Base-by-base conservation (phyloP, 1,140 invertebrate species). In the Nasonia longicornis region DNA sequence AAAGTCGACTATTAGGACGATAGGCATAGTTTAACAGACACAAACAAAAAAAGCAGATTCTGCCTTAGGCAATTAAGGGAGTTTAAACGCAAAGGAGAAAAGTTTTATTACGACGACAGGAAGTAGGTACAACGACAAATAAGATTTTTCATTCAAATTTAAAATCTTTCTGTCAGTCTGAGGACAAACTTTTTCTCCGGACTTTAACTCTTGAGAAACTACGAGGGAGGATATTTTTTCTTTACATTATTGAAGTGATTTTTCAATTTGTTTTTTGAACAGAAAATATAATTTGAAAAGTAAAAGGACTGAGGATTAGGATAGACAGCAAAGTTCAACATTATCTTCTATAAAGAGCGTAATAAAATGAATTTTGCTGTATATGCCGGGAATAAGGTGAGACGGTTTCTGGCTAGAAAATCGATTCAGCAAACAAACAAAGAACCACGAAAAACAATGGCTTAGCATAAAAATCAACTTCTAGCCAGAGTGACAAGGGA, bases 31-130 rank as follows among this genome's bases (percentile, higher is more conserved):
- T 29, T 12, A 66, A 42, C 58, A 77, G 64, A 77, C n/a, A 63
- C 64, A 77, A 77, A 77, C 64, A 77, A 70, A 70, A 26, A 78
- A 70, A 78, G 77, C 77, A 31, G 1, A 70, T 52, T 70, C 52
- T 52, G 38, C 22, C 45, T 38, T 38, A 16, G 31, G 45, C 22
- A n/a, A 12, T 48, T 26, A 48, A 26, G 16, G 10, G 38, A 66
- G n/a, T 66, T 7, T 7, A 45, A 42, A 22, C 3, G 42, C 11
- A 66, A 66, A 45, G 20, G 35, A 67, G n/a, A 77, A 77, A 77
- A 67, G n/a, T 26, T 67, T 66, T 35, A 66, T 42, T 14, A 11
- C 45, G 66, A n/a, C 42, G 63, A 67, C 35, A 77, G 74, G 31
- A 64, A n/a, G 12, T 74, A 7, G 16, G 52, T n/a, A 58, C 16